These are phyloP conservation scores for Epinotia nisella DNA, from an alignment of 2,888 invertebrate genomes.

Conservation along the genomic window DNA sequence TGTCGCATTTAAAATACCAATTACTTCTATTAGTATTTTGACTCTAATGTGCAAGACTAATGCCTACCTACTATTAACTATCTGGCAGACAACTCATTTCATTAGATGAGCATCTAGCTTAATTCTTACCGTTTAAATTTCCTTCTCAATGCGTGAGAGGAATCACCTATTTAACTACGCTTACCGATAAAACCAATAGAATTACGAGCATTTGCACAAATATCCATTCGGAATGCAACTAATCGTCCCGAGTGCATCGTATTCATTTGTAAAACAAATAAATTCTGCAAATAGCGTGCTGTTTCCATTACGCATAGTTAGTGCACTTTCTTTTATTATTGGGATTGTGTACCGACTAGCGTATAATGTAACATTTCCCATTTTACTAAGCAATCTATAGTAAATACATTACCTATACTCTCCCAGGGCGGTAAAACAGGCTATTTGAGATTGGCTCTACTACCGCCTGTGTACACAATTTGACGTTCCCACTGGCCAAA, in stretches of 20 bases:
- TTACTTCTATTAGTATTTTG: too few relatives aligned
- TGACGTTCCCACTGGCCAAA: too few relatives aligned
- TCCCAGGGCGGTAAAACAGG: too few relatives aligned
- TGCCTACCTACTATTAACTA: too few relatives aligned
- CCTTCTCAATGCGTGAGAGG: neutral
- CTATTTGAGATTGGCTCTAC: too few relatives aligned
- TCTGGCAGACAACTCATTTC: too few relatives aligned
- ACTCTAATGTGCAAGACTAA: too few relatives aligned
- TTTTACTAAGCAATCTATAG: neutral
- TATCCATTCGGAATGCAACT: conserved; percentile 49
- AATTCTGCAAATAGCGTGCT: conserved; percentile 43
- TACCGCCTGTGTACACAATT: too few relatives aligned
- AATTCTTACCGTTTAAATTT: neutral
- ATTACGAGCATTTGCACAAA: conserved; percentile 1
- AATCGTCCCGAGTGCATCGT: conserved; percentile 68
- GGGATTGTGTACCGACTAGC: neutral
- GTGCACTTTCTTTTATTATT: conserved; percentile 29
- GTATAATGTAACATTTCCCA: neutral
- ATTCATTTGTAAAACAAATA: conserved; percentile 68
- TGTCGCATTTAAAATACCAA: too few relatives aligned
- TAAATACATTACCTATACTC: too few relatives aligned
- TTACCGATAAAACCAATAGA: conserved; percentile 1
- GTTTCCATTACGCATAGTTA: conserved; percentile 22
- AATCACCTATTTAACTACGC: neutral
- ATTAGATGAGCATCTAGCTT: neutral